These are phyloP conservation scores for Parnassius smintheus DNA, from an alignment of 2,888 invertebrate species.

Conservation along the genomic window DNA sequence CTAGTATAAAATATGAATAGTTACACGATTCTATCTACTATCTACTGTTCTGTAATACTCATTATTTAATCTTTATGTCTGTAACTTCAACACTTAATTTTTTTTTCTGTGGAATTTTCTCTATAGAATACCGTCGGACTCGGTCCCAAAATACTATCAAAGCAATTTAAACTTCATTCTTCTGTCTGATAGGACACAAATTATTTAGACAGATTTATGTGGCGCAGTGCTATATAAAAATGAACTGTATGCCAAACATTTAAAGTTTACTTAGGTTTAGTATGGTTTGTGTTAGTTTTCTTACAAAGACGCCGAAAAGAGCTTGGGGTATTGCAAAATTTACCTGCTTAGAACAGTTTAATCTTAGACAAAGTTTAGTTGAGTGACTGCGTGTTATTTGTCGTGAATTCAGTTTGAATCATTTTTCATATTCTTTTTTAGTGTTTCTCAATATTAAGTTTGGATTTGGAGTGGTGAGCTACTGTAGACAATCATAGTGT, in stretches of 20 bases:
- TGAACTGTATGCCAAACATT: conserved; percentile 15
- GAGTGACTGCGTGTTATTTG: conserved; percentile 6
- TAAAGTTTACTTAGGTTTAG: conserved; percentile 36
- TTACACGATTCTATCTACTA: conserved; percentile 7
- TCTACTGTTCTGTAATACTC: conserved; percentile 8
- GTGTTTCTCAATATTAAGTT: no score
- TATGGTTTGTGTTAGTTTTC: conserved; percentile 23
- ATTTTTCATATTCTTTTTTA: conserved; percentile 28
- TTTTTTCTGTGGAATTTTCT: conserved; percentile 26
- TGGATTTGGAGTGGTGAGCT: no score
- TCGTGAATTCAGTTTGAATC: conserved; percentile 32
- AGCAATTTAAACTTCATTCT: conserved; percentile 45
- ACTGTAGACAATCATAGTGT: no score
- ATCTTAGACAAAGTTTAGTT: conserved; percentile 35
- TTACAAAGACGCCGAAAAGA: conserved; percentile 45
- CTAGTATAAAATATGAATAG: background rate
- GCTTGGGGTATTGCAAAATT: conserved; percentile 58
- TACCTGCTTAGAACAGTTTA: conserved; percentile 58
- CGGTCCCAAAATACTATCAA: conserved; percentile 32
- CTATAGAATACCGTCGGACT: conserved; percentile 27
- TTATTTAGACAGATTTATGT: conserved; percentile 33
- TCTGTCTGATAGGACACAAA: conserved; percentile 41
- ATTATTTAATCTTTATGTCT: conserved; percentile 23
- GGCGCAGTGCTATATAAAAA: conserved; percentile 11
- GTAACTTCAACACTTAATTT: conserved; percentile 25